Conservation (phyloP, 2,888 invertebrate species). For the Plagodis dolabraria region DNA sequence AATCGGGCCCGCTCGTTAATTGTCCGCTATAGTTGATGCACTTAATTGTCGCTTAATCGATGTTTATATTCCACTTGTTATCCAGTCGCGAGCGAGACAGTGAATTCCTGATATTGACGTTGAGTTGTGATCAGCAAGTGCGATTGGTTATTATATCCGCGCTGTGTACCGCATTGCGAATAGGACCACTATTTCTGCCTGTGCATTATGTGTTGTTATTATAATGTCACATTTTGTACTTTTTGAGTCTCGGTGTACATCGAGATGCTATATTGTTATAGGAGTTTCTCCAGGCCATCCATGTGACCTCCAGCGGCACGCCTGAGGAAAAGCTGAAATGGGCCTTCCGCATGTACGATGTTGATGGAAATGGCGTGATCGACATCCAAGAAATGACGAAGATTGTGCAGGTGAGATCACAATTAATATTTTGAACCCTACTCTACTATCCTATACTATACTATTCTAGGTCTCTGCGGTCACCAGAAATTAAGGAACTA, state of each 20-base stretch:
- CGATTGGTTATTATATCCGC: slow-evolving; percentile 11
- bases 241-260: slow-evolving; percentile 37
- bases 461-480: no score
- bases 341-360: slow-evolving; percentile 99
- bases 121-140: slow-evolving; percentile 11
- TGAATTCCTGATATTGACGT: neutral
- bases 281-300: slow-evolving; percentile 99
- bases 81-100: slow-evolving; percentile 1
- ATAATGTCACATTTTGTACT: neutral
- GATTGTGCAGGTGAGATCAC: slow-evolving; percentile 94
- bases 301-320: slow-evolving; percentile 98
- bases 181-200: neutral
- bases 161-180: slow-evolving; percentile 21
- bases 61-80: slow-evolving; percentile 17
- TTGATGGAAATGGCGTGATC: slow-evolving; percentile 98
- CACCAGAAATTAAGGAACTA: no score
- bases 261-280: slow-evolving; percentile 81
- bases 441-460: no score
- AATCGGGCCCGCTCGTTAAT: neutral
- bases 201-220: slow-evolving; percentile 2
- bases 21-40: slow-evolving; percentile 2
- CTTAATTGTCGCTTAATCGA: slow-evolving; percentile 23
- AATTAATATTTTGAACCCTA: no score
- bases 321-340: slow-evolving; percentile 99
- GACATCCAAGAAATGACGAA: slow-evolving; percentile 99